Base-by-base conservation (phyloP, 2,888 invertebrate species). In the Notodonta dromedarius region DNA sequence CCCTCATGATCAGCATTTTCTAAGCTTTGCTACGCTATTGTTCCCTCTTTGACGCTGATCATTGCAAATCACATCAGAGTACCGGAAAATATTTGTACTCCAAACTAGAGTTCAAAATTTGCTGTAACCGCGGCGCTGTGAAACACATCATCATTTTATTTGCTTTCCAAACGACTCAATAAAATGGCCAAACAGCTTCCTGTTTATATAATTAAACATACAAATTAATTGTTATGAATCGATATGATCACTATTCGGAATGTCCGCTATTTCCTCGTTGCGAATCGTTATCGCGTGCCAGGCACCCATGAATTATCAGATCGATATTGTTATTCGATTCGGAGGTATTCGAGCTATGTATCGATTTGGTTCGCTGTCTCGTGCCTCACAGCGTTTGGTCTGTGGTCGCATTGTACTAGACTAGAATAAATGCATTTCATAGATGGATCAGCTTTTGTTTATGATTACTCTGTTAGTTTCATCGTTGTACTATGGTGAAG, bases 251-350 rank as follows among this genome's bases (percentile, higher is more conserved):
- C 62, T 67, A 64, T 67, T 57, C 54, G 42, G 57, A 70, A 61
- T 52, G 65, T 72, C 60, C 65, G 56, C 60, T 56, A 11, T 50
- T 62, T 57, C 63, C 14, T 57, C 35, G 54, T 58, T 57, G 58
- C 65, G 62, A 69, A 72, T 69, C 59, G 54, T 58, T 35, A 59
- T 74, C 61, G 74, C 80, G 72, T 83, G 78, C 66, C 70, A 39
- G 39, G 44, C 60, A 57, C 54, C 63, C 58, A 71, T 80, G 69
- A 76, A 78, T 80, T 76, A 77, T 71, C 62, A 40, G 70, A 79
- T 77, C 74, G 73, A 80, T 79, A 73, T 71, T 77, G 69, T 73
- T 76, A 71, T 74, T 73, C 66, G 54, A 71, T 65, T 50, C 54
- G 48, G 32, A 69, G 64, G 39, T 70, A 66, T 74, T 65, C 64